Evolutionary conservation across 53 echinoderm and acorn worm genomes (phyloP).

Genomic region (Arbacia lixula): DNA sequence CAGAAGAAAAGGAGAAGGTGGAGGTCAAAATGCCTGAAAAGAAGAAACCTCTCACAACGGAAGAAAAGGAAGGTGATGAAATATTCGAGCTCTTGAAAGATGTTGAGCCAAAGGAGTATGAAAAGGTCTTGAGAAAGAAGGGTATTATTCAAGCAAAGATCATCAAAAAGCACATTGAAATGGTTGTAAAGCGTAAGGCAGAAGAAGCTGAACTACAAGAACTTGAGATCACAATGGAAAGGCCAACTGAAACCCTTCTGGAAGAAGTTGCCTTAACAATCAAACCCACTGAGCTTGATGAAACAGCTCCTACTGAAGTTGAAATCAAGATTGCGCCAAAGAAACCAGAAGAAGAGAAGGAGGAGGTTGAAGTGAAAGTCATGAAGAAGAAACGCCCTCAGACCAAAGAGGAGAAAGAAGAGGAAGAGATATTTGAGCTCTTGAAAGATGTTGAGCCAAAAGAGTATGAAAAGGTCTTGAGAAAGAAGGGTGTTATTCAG

Average conservation of each 20-base stretch:
- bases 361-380: not conserved
- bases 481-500: constrained; percentile 50
- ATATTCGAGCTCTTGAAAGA: constrained; percentile 74
- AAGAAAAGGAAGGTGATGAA: constrained; percentile 47
- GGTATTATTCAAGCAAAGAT: constrained; percentile 53
- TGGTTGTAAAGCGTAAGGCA: constrained; percentile 47
- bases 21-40: not conserved
- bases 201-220: constrained; percentile 45
- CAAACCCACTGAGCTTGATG: not conserved
- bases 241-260: not conserved
- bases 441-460: constrained; percentile 55
- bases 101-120: constrained; percentile 52
- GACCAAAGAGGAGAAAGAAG: constrained; percentile 38
- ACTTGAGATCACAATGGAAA: not conserved
- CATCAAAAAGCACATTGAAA: constrained; percentile 55
- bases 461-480: constrained; percentile 48
- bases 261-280: not conserved
- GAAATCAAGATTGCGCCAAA: constrained; percentile 8
- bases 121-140: constrained; percentile 50
- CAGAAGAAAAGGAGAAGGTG: not conserved
- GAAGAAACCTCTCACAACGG: not conserved
- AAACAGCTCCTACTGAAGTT: constrained; percentile 6
- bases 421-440: constrained; percentile 54
- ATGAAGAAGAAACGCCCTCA: constrained; percentile 23
- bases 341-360: constrained; percentile 2